phyloP scores from a whole-genome alignment of 2,113 vertebrate species.

The Pedionomus torquatus region DNA sequence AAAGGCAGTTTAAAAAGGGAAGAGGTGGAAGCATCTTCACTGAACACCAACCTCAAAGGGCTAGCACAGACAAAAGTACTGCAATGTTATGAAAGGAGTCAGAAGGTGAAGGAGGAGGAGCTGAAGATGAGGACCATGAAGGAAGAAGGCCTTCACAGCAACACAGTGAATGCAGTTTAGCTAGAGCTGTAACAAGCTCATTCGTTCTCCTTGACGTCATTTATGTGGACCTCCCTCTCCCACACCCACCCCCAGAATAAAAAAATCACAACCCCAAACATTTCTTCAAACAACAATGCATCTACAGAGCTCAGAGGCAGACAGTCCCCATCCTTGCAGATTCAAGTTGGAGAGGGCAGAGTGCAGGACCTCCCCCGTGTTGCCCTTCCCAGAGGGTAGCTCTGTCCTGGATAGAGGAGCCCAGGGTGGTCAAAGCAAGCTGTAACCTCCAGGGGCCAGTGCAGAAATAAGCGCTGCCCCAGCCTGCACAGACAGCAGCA shows the following conservation, averaged over 20 bases:
- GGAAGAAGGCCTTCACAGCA: not conserved
- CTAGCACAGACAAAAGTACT: no score
- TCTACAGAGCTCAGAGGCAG: not conserved
- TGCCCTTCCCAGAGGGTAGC: not conserved
- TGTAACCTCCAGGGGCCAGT: fast-evolving
- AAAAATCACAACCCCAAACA: not conserved
- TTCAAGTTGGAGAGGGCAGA: not conserved
- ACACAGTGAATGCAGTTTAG: not conserved
- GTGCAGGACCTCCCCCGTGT: not conserved
- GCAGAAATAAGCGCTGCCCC: not conserved
- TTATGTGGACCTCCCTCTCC: not conserved
- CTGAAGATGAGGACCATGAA: not conserved
- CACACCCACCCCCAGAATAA: no score
- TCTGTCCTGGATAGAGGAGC: not conserved
- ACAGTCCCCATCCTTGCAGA: not conserved
- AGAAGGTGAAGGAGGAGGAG: not conserved
- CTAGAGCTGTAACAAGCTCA: not conserved
- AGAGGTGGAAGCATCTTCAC: not conserved
- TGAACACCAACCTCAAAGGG: not conserved
- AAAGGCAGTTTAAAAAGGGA: not conserved
- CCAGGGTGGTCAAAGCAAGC: not conserved
- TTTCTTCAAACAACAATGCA: not conserved
- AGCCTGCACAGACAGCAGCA: not conserved
- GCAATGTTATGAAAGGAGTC: not conserved
- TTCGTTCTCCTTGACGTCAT: not conserved